Percentiles rank a stretch among this genome's conserved stretches.
Evolutionary conservation across 1,140 invertebrate genomes (phyloP).

Genomic region (Hylaeus volcanicus): DNA sequence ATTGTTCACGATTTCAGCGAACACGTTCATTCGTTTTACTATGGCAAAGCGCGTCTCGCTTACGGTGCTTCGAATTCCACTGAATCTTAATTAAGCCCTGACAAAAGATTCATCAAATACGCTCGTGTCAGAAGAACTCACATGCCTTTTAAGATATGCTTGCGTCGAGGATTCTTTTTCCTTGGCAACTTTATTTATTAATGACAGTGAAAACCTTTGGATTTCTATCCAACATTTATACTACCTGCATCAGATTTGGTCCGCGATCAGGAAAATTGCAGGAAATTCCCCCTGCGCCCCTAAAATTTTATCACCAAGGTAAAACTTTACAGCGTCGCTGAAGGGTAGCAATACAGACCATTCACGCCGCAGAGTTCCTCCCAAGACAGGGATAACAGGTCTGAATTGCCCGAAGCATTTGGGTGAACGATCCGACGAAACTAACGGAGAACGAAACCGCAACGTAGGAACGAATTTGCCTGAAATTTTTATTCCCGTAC

Average conservation of each 20-base stretch:
- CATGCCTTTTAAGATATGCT: too few species aligned
- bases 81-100: not conserved
- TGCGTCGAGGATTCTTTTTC: too few species aligned
- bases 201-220: too few species aligned
- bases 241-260: too few species aligned
- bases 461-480: not conserved
- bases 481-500: conserved; percentile 13
- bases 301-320: conserved; percentile 53
- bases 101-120: not conserved
- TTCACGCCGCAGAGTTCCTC: conserved; percentile 17
- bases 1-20: not conserved
- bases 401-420: conserved; percentile 11
- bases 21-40: not conserved
- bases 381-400: conserved; percentile 42
- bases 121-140: too few species aligned
- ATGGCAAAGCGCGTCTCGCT: not conserved
- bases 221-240: too few species aligned
- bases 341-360: conserved; percentile 25
- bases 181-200: too few species aligned
- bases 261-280: not conserved
- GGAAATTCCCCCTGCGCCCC: not conserved
- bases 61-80: not conserved
- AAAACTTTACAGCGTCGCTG: conserved; percentile 53
- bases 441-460: not conserved
- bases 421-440: conserved; percentile 25